phyloP scores from a whole-genome alignment of 1,140 invertebrate genomes.

The Phthorimaea operculella region DNA sequence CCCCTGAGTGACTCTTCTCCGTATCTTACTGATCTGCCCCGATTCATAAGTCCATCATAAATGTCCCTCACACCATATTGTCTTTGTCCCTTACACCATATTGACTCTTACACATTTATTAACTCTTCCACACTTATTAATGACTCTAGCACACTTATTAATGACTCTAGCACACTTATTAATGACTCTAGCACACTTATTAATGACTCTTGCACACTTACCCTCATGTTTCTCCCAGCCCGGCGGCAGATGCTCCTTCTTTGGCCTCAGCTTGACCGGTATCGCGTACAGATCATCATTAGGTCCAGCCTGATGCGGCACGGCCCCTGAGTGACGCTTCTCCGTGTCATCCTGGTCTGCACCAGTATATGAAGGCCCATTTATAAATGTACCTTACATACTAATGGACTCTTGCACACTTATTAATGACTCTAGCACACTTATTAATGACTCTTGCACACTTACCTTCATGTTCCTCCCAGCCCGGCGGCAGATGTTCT shows the following conservation, averaged over 20 bases:
- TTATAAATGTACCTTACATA: too few relatives aligned
- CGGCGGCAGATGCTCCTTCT: conserved; percentile 72
- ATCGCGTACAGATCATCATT: conserved; percentile 81
- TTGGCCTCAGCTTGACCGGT: conserved; percentile 74
- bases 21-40: too few relatives aligned
- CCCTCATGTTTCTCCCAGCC: conserved; percentile 97
- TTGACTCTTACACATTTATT: too few relatives aligned
- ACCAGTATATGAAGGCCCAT: too few relatives aligned
- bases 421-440: neutral
- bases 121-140: too few relatives aligned
- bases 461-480: conserved; percentile 93
- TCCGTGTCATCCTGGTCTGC: conserved; percentile 61
- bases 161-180: too few relatives aligned
- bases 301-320: conserved; percentile 75
- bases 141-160: too few relatives aligned
- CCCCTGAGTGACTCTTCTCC: conserved; percentile 70
- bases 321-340: conserved; percentile 70
- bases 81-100: conserved; percentile 52
- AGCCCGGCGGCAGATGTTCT: conserved; percentile 79
- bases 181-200: neutral
- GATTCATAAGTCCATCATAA: too few relatives aligned
- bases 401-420: too few relatives aligned
- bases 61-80: too few relatives aligned
- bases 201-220: conserved; percentile 35
- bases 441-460: neutral